A percentile compares a stretch with the other conserved stretches of the same genome.
Conservation (phyloP, 2,888 invertebrate species). For the Tryphoninae sp. region DNA sequence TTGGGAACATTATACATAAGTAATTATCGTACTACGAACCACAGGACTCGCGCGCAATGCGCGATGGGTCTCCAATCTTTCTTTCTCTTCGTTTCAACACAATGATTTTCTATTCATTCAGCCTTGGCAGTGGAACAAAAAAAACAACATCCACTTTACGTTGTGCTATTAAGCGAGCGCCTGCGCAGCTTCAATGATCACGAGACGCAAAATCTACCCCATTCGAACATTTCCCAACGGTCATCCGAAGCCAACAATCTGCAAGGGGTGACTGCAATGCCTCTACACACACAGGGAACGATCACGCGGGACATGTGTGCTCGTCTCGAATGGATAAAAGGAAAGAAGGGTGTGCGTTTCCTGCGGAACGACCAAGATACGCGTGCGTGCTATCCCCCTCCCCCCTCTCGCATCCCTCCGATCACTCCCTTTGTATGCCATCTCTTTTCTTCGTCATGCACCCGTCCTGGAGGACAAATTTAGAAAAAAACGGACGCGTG, state of each 20-base stretch:
- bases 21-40: background rate
- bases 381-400: conserved; percentile 54
- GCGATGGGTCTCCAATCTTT: conserved; percentile 20
- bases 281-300: conserved; percentile 19
- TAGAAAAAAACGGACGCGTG: conserved; percentile 73
- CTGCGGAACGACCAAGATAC: conserved; percentile 52
- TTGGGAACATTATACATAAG: conserved; percentile 46
- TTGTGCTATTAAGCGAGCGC: conserved; percentile 20
- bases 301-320: conserved; percentile 63
- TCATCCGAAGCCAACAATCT: conserved; percentile 61
- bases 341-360: conserved; percentile 51
- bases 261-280: conserved; percentile 40
- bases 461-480: conserved; percentile 60
- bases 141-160: conserved; percentile 60
- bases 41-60: conserved; percentile 50
- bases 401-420: conserved; percentile 30
- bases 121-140: background rate
- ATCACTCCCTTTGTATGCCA: conserved; percentile 45
- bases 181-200: conserved; percentile 24
- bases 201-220: conserved; percentile 26
- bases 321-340: conserved; percentile 54
- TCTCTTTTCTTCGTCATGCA: conserved; percentile 58
- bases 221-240: conserved; percentile 63
- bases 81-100: conserved; percentile 8
- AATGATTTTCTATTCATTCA: conserved; percentile 18